phyloP scores from a whole-genome alignment of 2,113 vertebrate species.

The western clawed frog (Xenopus tropicalis) region DNA sequence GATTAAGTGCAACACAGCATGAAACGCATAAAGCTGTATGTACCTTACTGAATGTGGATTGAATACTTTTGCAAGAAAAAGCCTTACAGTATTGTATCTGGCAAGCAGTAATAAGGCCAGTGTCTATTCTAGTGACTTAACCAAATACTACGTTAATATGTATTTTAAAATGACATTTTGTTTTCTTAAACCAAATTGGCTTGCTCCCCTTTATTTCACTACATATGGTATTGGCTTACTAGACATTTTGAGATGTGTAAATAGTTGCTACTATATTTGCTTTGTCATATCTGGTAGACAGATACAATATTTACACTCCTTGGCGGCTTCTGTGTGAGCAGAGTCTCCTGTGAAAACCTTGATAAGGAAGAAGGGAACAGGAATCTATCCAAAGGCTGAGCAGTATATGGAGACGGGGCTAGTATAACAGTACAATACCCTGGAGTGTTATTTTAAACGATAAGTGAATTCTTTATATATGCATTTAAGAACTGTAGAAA shows the following conservation, averaged over 20 bases:
- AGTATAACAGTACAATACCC: slow-evolving; percentile 46
- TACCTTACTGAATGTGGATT: too few species aligned
- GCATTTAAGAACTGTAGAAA: slow-evolving; percentile 56
- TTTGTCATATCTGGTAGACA: slow-evolving; percentile 55
- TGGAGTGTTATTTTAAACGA: slow-evolving; percentile 59
- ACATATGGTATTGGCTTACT: too few species aligned
- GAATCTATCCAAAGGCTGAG: slow-evolving; percentile 48
- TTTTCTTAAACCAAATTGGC: too few species aligned
- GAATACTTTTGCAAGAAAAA: too few species aligned
- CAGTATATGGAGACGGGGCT: slow-evolving; percentile 44
- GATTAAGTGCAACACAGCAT: too few species aligned
- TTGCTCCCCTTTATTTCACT: too few species aligned
- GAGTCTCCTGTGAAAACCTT: slow-evolving; percentile 52
- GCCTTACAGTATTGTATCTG: too few species aligned
- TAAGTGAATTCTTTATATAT: slow-evolving; percentile 55
- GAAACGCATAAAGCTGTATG: too few species aligned
- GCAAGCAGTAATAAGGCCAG: too few species aligned
- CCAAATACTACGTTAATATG: too few species aligned
- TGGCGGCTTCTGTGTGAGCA: slow-evolving; percentile 57
- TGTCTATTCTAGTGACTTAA: too few species aligned
- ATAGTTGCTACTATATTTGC: slow-evolving; percentile 52
- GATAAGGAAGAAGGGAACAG: slow-evolving; percentile 53
- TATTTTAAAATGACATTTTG: too few species aligned
- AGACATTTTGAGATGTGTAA: background rate
- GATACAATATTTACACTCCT: slow-evolving; percentile 61